Evolutionary conservation across 2,888 invertebrate species (phyloP), one percentile per base, ranked within the genome.

Genomic region (Thumatha senex): DNA sequence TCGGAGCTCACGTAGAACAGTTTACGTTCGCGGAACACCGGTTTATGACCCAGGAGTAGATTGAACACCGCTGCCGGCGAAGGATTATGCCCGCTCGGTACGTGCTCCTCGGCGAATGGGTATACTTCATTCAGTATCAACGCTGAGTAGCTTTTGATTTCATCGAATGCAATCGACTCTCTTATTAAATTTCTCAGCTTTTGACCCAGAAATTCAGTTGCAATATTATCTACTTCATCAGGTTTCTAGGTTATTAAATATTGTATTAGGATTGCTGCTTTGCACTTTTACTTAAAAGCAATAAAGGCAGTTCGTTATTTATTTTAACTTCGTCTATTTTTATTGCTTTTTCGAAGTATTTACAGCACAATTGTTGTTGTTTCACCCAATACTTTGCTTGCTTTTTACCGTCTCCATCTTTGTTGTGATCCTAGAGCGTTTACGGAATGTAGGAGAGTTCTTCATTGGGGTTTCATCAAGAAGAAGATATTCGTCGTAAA

Each of bases 21-120:
- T 79, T 82, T 80, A 80, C 76, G 76, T 74, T 72, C 61, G 62
- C 66, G 63, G 76, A 72, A 75, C 76, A 77, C 72, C 73, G 77
- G 77, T 81, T 82, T 82, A 81, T 78, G 79, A 76, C 72, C 74
- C 67, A 58, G 63, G 76, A 77, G 77, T 77, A 80, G 81, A 82
- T 82, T 80, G 80, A 81, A 79, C 79, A 72, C 66, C 70, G 74
- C 74, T 73, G 66, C 63, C 61, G 65, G 67, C 72, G 68, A 74
- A 76, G 78, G 77, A 79, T 80, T 81, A 80, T 73, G 65, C 63
- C 54, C 71, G 65, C 54, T 56, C 54, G 62, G 59, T 65, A 80
- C 81, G 78, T 80, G 81, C 73, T 64, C 58, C 46, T 56, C 52
- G 52, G 58, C 66, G 62, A 64, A 68, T 64, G 54, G 55, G 51